Evolutionary conservation across 2,113 vertebrate genomes (phyloP), one percentile per base, ranked within the genome.

Genomic region (Aramus guarauna): DNA sequence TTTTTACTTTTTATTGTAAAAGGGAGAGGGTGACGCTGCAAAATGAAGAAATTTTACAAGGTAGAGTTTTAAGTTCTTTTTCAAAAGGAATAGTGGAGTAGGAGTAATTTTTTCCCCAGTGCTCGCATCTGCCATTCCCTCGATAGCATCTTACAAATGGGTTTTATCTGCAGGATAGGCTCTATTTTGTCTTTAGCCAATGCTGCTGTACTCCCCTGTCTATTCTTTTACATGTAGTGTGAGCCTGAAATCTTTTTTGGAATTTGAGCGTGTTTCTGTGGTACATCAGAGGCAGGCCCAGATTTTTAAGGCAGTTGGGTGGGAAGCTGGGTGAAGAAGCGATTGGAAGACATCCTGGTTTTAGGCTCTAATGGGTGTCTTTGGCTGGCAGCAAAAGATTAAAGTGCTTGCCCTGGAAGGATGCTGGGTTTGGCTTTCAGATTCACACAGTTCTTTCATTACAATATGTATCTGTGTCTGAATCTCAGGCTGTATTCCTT

Each of bases 1-100:
- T 85, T 43, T 47, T 43, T 3, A 6, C 2, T 53, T 68, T 7
- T 69, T 59, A 15, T 60, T 88, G 81, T 64, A 32, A 24, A 55
- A 80, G 15, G 21, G 14, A 59, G 41, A 41, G 6, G 9, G 8
- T 39, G 17, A 29, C 5, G 3, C 9, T 14, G 12, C 0, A 1
- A 23, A 56, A 19, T 26, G 6, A 77, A 36, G 37, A 48, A 68
- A 77, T 29, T 1, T 18, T 9, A 8, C 34, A 24, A 13, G 15
- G 50, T 30, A 32, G 39, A 43, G 6, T 66, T 82, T 36, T 15
- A 71, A 34, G 5, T 30, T 58, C 2, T 15, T 75, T 78, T 78
- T 55, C 11, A 16, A 20, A 88, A 92, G 9, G 2, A 86, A 20
- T 23, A 47, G 12, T 41, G 7, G 48, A 67, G 53, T 60, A 55